These are phyloP conservation scores for Perodicticus potto DNA, from an alignment of 2,797 vertebrate genomes.

Conservation along the genomic window DNA sequence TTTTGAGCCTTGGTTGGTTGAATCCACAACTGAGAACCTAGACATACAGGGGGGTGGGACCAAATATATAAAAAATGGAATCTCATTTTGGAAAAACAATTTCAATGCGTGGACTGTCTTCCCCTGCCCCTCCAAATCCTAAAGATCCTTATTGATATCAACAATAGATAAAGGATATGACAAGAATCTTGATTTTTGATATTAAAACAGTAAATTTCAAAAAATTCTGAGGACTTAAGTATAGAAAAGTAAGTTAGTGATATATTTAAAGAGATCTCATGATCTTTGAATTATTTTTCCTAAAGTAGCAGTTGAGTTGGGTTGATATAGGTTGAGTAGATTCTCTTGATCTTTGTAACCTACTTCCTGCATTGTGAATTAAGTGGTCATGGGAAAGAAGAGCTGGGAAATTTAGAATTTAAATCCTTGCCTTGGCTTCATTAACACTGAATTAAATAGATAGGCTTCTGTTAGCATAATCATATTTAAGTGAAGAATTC, in stretches of 20 bases:
- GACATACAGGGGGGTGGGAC: not conserved
- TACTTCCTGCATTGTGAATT: not conserved
- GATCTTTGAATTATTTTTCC: not conserved
- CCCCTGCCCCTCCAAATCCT: not conserved
- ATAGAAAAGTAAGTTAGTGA: not conserved
- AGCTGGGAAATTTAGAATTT: not conserved
- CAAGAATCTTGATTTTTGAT: not conserved
- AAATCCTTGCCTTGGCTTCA: not conserved
- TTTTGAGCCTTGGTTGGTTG: not conserved
- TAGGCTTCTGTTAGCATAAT: not conserved
- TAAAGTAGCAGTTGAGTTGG: not conserved
- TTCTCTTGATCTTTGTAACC: not conserved
- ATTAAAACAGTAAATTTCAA: not conserved
- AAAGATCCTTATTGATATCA: not conserved
- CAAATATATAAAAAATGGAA: not conserved
- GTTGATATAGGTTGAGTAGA: not conserved
- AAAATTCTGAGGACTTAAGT: not conserved
- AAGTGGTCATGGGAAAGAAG: not conserved
- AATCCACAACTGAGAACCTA: not conserved
- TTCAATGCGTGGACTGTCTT: not conserved
- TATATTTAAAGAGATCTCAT: not conserved
- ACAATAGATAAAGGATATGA: not conserved
- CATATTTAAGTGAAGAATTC: not conserved
- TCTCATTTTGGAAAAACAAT: constrained; percentile 46
- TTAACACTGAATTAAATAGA: not conserved